Conservation (phyloP, 2,797 vertebrate genomes). For the Sparus aurata region DNA sequence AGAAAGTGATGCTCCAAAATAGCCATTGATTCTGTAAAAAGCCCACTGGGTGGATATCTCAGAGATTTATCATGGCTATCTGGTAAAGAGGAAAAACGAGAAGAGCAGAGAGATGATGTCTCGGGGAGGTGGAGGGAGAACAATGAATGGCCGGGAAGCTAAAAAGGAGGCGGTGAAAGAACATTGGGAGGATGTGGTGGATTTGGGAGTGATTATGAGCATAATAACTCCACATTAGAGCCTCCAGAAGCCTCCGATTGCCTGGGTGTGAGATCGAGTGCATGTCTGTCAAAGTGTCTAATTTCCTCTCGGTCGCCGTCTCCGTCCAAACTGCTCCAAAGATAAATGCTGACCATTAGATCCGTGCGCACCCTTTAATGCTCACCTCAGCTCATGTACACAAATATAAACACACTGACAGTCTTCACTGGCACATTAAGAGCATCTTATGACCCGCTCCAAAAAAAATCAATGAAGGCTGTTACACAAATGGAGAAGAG, state of each 20-base stretch:
- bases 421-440: slow-evolving; percentile 61
- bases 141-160: slow-evolving; percentile 61
- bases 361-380: background rate
- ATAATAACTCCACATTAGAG: slow-evolving; percentile 70
- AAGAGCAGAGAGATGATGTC: slow-evolving; percentile 60
- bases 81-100: slow-evolving; percentile 54
- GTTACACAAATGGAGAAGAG: slow-evolving; percentile 57
- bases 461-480: slow-evolving; percentile 67
- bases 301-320: slow-evolving; percentile 42
- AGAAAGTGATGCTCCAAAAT: slow-evolving; percentile 71
- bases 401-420: slow-evolving; percentile 48
- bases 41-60: slow-evolving; percentile 65
- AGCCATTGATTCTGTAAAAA: slow-evolving; percentile 79
- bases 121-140: slow-evolving; percentile 52
- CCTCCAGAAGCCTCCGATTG: slow-evolving; percentile 28
- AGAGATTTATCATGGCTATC: slow-evolving; percentile 74
- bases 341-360: slow-evolving; percentile 54
- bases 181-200: slow-evolving; percentile 55
- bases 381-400: slow-evolving; percentile 20
- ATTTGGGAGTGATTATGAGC: slow-evolving; percentile 73
- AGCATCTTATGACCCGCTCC: slow-evolving; percentile 54
- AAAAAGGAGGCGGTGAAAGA: slow-evolving; percentile 49
- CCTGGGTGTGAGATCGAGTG: slow-evolving; percentile 31
- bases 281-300: slow-evolving; percentile 35
- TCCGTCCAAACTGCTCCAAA: slow-evolving; percentile 34